These are phyloP conservation scores for Urocolius indicus DNA, from an alignment of 2,113 vertebrate species.

Conservation along the genomic window DNA sequence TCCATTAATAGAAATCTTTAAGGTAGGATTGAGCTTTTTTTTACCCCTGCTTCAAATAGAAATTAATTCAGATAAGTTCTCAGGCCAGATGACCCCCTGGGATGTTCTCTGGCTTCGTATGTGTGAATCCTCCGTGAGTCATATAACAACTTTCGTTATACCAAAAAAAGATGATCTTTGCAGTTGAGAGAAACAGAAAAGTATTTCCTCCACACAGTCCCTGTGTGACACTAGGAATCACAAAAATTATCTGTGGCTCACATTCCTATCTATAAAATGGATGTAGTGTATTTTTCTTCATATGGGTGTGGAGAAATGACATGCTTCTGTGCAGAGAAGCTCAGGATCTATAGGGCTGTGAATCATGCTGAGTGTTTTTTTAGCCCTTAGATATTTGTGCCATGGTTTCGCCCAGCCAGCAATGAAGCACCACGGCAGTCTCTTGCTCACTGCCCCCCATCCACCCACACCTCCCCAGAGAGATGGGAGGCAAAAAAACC, in stretches of 20 bases:
- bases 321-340: neutral
- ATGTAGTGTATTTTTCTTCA: neutral
- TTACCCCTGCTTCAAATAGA: neutral
- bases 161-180: neutral
- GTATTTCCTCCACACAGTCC: neutral
- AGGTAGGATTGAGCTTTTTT: neutral
- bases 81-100: neutral
- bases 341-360: neutral
- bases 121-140: neutral
- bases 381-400: neutral
- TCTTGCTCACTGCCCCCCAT: too few relatives aligned
- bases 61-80: constrained; percentile 27
- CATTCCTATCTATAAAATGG: neutral
- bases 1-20: constrained; percentile 38
- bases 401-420: too few relatives aligned
- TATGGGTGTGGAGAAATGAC: neutral
- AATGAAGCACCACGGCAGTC: too few relatives aligned
- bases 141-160: neutral
- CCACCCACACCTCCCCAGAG: too few relatives aligned
- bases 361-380: neutral
- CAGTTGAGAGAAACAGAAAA: neutral
- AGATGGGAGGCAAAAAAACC: too few relatives aligned
- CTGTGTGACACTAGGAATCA: neutral
- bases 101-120: neutral
- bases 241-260: neutral